phyloP scores from a whole-genome alignment of 2,888 invertebrate genomes.

The Melipona beecheii region DNA sequence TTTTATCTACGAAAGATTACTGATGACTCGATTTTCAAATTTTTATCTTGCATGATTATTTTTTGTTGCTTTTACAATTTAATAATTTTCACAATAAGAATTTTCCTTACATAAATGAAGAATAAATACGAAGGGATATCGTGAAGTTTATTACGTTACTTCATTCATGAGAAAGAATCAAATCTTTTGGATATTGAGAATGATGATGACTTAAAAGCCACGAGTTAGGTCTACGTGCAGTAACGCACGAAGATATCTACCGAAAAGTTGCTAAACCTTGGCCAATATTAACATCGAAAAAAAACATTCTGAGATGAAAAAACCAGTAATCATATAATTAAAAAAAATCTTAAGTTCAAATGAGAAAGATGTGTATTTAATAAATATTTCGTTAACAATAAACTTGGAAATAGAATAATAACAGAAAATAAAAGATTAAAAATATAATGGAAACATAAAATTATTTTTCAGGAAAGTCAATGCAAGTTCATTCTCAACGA shows the following conservation, averaged over 20 bases:
- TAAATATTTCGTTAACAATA: background rate
- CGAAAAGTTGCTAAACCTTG: background rate
- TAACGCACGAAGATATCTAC: constrained; percentile 1
- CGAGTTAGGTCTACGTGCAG: constrained; percentile 30
- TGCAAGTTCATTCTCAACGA: constrained; percentile 71
- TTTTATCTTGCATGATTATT: background rate
- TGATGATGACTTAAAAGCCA: background rate
- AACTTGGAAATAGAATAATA: background rate
- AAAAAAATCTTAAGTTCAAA: background rate
- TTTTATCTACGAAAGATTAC: background rate
- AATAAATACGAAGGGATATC: background rate
- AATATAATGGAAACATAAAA: constrained; percentile 14
- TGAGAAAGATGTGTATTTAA: background rate
- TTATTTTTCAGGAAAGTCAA: constrained; percentile 55
- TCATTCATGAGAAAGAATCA: background rate
- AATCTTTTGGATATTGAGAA: background rate
- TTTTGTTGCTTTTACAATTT: background rate
- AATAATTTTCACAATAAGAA: background rate
- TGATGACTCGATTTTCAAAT: background rate
- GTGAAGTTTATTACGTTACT: constrained; percentile 11
- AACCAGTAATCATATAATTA: background rate
- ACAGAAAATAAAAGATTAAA: background rate
- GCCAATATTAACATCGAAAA: background rate
- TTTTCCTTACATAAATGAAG: background rate
- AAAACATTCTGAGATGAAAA: background rate